phyloP scores from a whole-genome alignment of 1,140 invertebrate genomes.

The Heterodera carotae region DNA sequence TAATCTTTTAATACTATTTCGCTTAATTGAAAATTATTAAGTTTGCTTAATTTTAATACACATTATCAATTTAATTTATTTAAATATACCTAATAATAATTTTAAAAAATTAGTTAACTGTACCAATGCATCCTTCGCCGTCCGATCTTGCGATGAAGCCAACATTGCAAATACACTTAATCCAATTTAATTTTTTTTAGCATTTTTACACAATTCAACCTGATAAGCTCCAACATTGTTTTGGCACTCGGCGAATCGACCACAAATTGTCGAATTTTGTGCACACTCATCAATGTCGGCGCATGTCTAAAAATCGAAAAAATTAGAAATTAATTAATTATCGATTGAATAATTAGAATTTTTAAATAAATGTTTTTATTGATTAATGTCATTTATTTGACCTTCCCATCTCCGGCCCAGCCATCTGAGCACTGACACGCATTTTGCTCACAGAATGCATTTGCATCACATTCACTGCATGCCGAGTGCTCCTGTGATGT shows the following conservation, averaged over 20 bases:
- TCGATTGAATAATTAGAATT: slow-evolving; percentile 7
- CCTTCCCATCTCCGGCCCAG: slow-evolving; percentile 47
- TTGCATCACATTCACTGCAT: slow-evolving; percentile 39
- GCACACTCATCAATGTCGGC: slow-evolving; percentile 48
- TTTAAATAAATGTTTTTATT: slow-evolving; percentile 16
- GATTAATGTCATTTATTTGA: slow-evolving; percentile 11
- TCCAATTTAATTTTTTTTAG: background rate
- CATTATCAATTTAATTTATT: no score
- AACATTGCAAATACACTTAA: slow-evolving; percentile 44
- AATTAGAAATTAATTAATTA: background rate
- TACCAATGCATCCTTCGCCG: slow-evolving; percentile 38
- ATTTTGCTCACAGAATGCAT: slow-evolving; percentile 34
- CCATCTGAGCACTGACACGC: slow-evolving; percentile 39
- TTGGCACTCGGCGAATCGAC: slow-evolving; percentile 45
- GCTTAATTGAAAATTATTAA: background rate
- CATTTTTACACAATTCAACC: background rate
- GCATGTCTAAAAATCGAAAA: slow-evolving; percentile 37
- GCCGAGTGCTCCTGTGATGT: background rate
- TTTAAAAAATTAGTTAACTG: slow-evolving; percentile 16
- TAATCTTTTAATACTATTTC: slow-evolving; percentile 3
- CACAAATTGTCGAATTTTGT: slow-evolving; percentile 35
- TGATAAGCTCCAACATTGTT: slow-evolving; percentile 46
- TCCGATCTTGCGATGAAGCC: slow-evolving; percentile 42
- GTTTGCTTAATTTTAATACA: no score
- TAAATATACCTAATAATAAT: no score